These are phyloP conservation scores for Melanotaenia parkinsoni DNA, from an alignment of 2,797 vertebrate genomes.

Conservation along the genomic window DNA sequence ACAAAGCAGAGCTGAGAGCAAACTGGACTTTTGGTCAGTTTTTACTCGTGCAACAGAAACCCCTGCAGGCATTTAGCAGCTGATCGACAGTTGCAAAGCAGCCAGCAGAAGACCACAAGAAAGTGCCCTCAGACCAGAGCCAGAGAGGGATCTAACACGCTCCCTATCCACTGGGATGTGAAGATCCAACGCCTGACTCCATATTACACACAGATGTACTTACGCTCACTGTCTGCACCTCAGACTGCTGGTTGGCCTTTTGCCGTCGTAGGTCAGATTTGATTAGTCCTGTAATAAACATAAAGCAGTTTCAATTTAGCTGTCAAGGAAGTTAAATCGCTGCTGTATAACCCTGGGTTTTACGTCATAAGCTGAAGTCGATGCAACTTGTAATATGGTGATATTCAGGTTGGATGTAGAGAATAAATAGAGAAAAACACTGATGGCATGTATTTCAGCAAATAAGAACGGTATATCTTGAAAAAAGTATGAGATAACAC, in stretches of 20 bases:
- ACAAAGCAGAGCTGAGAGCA: slow-evolving; percentile 22
- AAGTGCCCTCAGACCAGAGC: slow-evolving; percentile 4
- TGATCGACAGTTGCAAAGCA: slow-evolving; percentile 18
- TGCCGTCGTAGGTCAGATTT: slow-evolving; percentile 92
- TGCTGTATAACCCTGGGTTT: not conserved
- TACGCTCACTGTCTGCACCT: slow-evolving; percentile 74
- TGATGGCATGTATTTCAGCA: not conserved
- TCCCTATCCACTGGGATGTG: slow-evolving; percentile 2
- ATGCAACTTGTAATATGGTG: too few species aligned
- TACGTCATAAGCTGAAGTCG: too few species aligned
- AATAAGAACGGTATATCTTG: not conserved
- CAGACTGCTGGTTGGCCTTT: slow-evolving; percentile 82
- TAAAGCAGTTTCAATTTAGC: not conserved
- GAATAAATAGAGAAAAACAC: too few species aligned
- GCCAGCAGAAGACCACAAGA: slow-evolving; percentile 8
- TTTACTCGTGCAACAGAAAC: slow-evolving; percentile 7
- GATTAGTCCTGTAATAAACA: slow-evolving; percentile 86
- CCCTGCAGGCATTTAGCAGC: slow-evolving; percentile 9
- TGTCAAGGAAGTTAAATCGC: not conserved
- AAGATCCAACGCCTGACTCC: slow-evolving; percentile 25
- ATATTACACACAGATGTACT: slow-evolving; percentile 73
- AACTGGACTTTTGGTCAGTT: slow-evolving; percentile 15
- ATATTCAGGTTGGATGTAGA: not conserved
- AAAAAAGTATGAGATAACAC: not conserved
- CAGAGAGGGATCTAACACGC: slow-evolving; percentile 20